Base-by-base conservation (phyloP, 1,140 invertebrate genomes). In the Palaemon carinicauda region DNA sequence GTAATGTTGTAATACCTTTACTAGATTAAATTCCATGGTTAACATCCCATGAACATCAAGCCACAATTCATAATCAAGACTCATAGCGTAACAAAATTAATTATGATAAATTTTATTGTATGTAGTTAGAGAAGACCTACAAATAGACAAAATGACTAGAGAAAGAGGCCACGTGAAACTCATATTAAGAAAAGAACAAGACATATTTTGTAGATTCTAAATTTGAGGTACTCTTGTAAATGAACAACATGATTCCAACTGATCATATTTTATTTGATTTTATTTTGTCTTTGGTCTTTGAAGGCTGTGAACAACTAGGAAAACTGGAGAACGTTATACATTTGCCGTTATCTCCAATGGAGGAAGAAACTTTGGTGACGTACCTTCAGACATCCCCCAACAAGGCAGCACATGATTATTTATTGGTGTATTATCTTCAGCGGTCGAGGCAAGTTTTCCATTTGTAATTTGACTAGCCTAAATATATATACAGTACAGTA, bases 281-380 rank as follows among this genome's bases (percentile, higher is more conserved):
- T 12, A 24, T 24, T 73, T 31, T 52, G n/a, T 50, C 0, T 78
- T 53, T 56, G 5, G 14, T 24, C 12, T 92, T 92, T 81, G 82
- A 90, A 21, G 92, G 92, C 0, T 93, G 93, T 78, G 92, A 92
- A 51, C 89, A 87, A n/a, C 90, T 92, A 90, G 91, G 90, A 54
- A 93, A 92, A 89, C 90, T 95, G 5, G 90, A 92, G 10, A 91
- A 93, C n/a, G 91, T 94, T 65, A 89, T 94, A 14, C 92, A 93
- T 87, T 89, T 94, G 50, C 92, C 93, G 5, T 89, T 94, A 24
- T 92, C 92, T 27, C 77, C 90, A 0, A 90, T 92, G 29, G 94
- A 94, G 88, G 94, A 94, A 87, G 91, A 92, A 15, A 91, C 91
- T 21, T 92, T 95, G 50, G 90, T 93, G 0, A 90, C 91, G 4